phyloP scores from a whole-genome alignment of 2,113 vertebrate genomes.

The Peromyscus californicus region DNA sequence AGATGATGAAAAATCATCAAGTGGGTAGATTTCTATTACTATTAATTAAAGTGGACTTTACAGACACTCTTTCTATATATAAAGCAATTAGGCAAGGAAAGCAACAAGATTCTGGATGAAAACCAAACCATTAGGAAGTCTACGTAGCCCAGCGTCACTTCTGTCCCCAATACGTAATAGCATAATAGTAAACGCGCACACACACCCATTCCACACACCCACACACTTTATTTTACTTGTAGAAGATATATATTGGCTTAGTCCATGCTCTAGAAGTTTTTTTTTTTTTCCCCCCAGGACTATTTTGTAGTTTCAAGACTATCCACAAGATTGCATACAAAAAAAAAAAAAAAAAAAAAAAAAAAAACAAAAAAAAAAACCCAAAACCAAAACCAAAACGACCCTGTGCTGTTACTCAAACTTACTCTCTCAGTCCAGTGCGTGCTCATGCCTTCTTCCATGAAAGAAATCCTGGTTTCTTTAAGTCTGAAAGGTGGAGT shows the following conservation, averaged over 20 bases:
- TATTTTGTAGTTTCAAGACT: slow-evolving; percentile 30
- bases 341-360: slow-evolving; percentile 10
- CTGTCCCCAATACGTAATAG: not conserved
- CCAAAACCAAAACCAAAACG: no score
- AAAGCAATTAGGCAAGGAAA: not conserved
- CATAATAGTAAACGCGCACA: not conserved
- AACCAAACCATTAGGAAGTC: not conserved
- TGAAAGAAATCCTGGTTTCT: slow-evolving; percentile 94
- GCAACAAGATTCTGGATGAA: not conserved
- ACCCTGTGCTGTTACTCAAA: not conserved
- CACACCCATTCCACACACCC: not conserved
- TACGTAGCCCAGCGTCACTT: not conserved
- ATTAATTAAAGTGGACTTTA: not conserved
- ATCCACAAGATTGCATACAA: not conserved
- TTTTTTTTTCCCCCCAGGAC: not conserved
- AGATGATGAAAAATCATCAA: not conserved
- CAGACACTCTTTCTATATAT: not conserved
- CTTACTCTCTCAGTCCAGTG: slow-evolving; percentile 91
- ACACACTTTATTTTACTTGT: not conserved
- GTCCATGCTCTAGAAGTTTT: not conserved
- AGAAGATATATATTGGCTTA: not conserved
- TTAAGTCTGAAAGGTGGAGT: slow-evolving; percentile 92
- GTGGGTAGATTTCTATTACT: not conserved
- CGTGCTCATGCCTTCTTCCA: slow-evolving; percentile 87
- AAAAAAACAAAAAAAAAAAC: slow-evolving; percentile 22